These are phyloP conservation scores for Pseudorasbora parva DNA, from an alignment of 2,113 vertebrate species.

Conservation along the genomic window DNA sequence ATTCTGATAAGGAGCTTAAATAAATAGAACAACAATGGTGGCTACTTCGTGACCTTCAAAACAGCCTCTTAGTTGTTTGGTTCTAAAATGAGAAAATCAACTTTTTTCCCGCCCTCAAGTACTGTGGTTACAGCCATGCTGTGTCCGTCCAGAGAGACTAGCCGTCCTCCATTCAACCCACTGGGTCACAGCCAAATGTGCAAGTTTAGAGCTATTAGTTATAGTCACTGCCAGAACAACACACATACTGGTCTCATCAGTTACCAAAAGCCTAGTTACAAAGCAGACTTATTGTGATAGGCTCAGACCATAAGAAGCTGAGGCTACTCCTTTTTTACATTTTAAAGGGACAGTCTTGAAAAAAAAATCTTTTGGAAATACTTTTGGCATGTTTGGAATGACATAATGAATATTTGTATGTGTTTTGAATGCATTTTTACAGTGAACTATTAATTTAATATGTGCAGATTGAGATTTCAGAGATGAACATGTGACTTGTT, in stretches of 20 bases:
- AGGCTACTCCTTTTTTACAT: conserved; percentile 16
- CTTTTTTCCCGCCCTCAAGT: neutral
- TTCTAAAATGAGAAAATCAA: conserved; percentile 34
- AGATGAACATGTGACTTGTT: conserved; percentile 48
- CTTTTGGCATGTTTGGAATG: neutral
- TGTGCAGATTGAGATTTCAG: conserved; percentile 21
- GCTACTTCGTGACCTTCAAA: conserved; percentile 32
- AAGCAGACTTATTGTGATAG: neutral
- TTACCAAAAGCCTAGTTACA: neutral
- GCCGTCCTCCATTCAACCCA: conserved; percentile 23
- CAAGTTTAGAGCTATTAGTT: conserved; percentile 1
- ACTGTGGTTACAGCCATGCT: conserved; percentile 8
- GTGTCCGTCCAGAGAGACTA: conserved; percentile 8
- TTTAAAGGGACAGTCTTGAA: neutral
- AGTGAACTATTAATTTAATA: conserved; percentile 2
- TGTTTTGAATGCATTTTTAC: no score
- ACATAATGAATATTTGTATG: neutral
- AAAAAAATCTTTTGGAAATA: neutral
- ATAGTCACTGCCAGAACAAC: neutral
- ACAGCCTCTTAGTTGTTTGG: conserved; percentile 6
- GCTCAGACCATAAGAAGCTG: neutral
- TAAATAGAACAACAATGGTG: conserved; percentile 22
- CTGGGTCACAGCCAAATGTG: neutral
- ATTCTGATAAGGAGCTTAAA: conserved; percentile 2
- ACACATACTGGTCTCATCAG: conserved; percentile 1